Conservation (phyloP, 2,888 invertebrate genomes). For the Odontocerum albicorne region DNA sequence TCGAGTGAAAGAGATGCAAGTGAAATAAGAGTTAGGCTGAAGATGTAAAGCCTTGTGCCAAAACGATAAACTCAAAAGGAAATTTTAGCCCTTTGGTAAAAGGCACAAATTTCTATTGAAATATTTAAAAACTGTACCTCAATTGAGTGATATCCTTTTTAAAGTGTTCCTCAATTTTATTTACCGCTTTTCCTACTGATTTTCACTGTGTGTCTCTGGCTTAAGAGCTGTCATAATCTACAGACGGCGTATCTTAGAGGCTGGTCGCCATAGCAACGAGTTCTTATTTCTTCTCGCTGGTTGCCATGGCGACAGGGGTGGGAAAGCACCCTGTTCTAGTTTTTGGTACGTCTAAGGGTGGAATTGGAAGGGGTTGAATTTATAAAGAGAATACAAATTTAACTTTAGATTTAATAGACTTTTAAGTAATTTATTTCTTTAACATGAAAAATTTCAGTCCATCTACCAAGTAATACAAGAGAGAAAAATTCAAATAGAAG, state of each 20-base stretch:
- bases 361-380: no score
- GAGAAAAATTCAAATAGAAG: no score
- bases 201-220: not conserved
- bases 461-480: no score
- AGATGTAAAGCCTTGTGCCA: not conserved
- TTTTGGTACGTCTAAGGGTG: constrained; percentile 9
- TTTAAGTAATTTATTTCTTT: no score
- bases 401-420: no score
- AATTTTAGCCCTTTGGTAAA: not conserved
- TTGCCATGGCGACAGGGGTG: constrained; percentile 30
- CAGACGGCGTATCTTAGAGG: constrained; percentile 35
- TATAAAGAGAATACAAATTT: no score
- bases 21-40: constrained; percentile 5
- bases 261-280: constrained; percentile 33
- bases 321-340: constrained; percentile 17
- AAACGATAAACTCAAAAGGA: not conserved
- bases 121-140: no score
- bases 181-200: not conserved
- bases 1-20: constrained; percentile 14
- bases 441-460: no score
- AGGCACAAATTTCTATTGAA: no score
- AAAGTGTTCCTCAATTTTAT: not conserved
- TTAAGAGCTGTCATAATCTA: constrained; percentile 35
- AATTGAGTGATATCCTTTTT: no score
- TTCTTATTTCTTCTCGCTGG: constrained; percentile 34